Evolutionary conservation across 2,888 invertebrate species (phyloP), one percentile per base, ranked within the genome.

Genomic region (Volucella inflata): DNA sequence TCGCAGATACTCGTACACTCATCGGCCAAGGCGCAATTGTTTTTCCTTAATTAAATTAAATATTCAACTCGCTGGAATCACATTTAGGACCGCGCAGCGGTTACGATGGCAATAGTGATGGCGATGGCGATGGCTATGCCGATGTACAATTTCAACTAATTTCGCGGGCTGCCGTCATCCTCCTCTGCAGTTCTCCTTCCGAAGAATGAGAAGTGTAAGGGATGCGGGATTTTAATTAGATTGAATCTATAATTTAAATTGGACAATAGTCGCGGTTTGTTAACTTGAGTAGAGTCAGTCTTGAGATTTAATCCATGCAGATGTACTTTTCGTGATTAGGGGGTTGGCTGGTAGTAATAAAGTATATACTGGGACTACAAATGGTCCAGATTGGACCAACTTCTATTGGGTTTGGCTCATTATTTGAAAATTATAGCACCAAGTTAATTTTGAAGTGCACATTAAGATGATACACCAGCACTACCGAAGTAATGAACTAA

Each of bases 21-120:
- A 30, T 30, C 30, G 30, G 44, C 55, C 46, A 42, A 14, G 59
- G 59, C 30, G 84, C 85, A 85, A 85, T 77, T 62, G 77, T 46
- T 81, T 85, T 68, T 72, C 62, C 68, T 81, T 85, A 85, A 85
- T 85, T 85, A 85, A 85, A 85, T 85, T 85, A 85, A 85, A 85
- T 85, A 85, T 85, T 85, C 85, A 50, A 40, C 68, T 76, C 40
- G 44, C 65, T 53, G 67, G 51, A 85, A 72, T 85, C 72, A 77
- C 68, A 81, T 46, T 72, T 85, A 77, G 77, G 48, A 81, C 85
- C 62, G 55, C 77, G 44, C 16, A 14, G 16, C 67, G 53, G 21
- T 17, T 30, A 17, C 64, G 36, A 50, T 50, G 21, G 12, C 14
- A 12, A 12, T 21, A 21, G 21, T 2, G 21, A 21, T 2, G 21